These are phyloP conservation scores for Aplidium turbinatum DNA, from an alignment of 23 tunicate species.

Conservation along the genomic window DNA sequence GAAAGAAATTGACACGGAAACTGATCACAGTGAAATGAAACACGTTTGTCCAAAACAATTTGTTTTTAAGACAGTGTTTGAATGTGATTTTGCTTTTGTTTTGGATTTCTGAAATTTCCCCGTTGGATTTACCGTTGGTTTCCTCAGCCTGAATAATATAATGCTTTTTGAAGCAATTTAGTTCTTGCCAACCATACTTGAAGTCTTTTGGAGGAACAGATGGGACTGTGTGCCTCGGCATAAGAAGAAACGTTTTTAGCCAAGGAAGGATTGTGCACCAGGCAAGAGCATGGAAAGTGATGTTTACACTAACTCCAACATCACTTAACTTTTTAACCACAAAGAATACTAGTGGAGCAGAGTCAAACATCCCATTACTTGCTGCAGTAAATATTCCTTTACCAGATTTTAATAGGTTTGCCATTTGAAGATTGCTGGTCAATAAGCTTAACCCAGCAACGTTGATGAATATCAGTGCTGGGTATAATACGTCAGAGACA, in stretches of 20 bases:
- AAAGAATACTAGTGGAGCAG: constrained; percentile 41
- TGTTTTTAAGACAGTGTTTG: not conserved
- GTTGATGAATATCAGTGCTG: constrained; percentile 30
- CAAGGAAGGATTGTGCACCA: constrained; percentile 28
- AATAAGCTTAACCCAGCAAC: constrained; percentile 37
- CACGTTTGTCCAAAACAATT: constrained; percentile 37
- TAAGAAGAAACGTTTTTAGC: constrained; percentile 50
- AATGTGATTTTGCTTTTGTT: not conserved
- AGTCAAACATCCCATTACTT: constrained; percentile 39
- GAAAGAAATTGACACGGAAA: constrained; percentile 20
- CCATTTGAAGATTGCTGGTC: constrained; percentile 51
- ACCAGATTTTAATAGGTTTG: constrained; percentile 29
- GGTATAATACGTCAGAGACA: constrained; percentile 39
- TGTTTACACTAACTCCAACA: constrained; percentile 9
- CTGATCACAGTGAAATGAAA: constrained; percentile 13
- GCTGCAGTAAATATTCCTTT: constrained; percentile 35
- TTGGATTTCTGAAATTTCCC: not conserved
- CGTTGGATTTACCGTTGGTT: not conserved
- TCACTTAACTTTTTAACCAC: constrained; percentile 45
- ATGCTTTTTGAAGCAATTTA: constrained; percentile 10
- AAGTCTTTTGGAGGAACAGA: constrained; percentile 7
- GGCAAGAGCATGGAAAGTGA: constrained; percentile 30
- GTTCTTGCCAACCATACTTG: constrained; percentile 8
- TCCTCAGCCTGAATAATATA: not conserved
- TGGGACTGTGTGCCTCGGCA: constrained; percentile 38